Evolutionary conservation across 2,113 vertebrate genomes (phyloP), one percentile per base, ranked within the genome.

Genomic region (Sander vitreus): DNA sequence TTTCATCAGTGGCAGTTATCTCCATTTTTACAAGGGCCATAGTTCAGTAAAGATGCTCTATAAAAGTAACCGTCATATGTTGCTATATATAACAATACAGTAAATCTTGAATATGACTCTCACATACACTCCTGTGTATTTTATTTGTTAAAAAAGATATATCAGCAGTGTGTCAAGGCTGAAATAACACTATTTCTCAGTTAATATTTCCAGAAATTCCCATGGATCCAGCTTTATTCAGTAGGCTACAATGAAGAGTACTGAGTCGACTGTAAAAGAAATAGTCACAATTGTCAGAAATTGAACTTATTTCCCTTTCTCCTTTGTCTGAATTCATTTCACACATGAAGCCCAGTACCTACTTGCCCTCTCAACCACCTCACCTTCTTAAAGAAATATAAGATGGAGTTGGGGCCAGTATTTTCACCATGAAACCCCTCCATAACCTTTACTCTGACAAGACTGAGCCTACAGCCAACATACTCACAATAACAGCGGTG

Each of bases 1-100:
- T 73, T 36, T 67, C 53, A 71, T 76, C 68, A 59, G 25, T 45
- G 47, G 66, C 74, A 4, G 50, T 76, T 60, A 71, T 84, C 69
- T 25, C 16, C 4, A 21, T 77, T 82, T 58, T 91, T 78, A 73
- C 72, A 27, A 74, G 36, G 27, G 16, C 1, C 14, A 9, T 4
- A 10, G 25, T 47, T 79, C 54, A 39, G 45, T 60, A 63, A 50
- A 77, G 66, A 27, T 14, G 25, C 6, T 51, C 12, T 50, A 10
- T 45, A 39, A 67, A 59, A 73, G 59, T 7, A 36, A 53, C 62
- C 1, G 11, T 36, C 45, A 39, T 27, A 3, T n/a, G 39, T 18
- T 30, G 21, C 23, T 23, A 39, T 51, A 39, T 39, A 39, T 43
- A 43, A 43, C 39, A 43, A 43, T 43, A 43, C 9, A 43, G 39